Conservation (phyloP, 2,113 vertebrate genomes). For the Equus quagga region DNA sequence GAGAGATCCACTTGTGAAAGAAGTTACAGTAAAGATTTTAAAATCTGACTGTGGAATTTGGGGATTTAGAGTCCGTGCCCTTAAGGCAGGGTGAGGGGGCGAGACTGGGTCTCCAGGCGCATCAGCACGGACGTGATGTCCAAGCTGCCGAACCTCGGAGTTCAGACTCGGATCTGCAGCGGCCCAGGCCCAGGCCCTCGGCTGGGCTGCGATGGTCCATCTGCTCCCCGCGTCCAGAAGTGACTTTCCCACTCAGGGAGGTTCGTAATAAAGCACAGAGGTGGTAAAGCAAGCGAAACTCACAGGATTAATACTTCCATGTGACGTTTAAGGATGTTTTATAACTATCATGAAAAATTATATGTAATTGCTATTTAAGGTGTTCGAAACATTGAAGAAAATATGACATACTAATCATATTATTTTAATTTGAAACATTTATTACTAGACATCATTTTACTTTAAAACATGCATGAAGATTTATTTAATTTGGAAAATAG, state of each 20-base stretch:
- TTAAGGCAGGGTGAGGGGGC: background rate
- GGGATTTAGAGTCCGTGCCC: background rate
- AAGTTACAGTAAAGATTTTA: background rate
- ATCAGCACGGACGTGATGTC: background rate
- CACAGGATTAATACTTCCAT: background rate
- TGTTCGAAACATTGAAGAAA: background rate
- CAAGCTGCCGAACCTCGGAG: background rate
- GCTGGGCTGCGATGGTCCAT: background rate
- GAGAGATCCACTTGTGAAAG: background rate
- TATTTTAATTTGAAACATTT: slow-evolving; percentile 38
- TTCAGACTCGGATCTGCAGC: background rate
- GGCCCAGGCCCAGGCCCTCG: background rate
- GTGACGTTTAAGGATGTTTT: background rate
- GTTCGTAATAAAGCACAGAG: background rate
- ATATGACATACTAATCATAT: background rate
- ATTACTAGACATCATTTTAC: background rate
- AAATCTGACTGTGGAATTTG: background rate
- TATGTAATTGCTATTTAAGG: background rate
- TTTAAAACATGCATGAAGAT: slow-evolving; percentile 24
- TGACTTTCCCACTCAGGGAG: background rate
- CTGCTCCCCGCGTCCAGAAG: background rate
- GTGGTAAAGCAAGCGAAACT: slow-evolving; percentile 4
- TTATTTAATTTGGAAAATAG: background rate
- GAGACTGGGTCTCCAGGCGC: background rate
- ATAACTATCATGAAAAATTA: background rate